phyloP scores from a whole-genome alignment of 2,888 invertebrate species.

The Argyra leucocephala region DNA sequence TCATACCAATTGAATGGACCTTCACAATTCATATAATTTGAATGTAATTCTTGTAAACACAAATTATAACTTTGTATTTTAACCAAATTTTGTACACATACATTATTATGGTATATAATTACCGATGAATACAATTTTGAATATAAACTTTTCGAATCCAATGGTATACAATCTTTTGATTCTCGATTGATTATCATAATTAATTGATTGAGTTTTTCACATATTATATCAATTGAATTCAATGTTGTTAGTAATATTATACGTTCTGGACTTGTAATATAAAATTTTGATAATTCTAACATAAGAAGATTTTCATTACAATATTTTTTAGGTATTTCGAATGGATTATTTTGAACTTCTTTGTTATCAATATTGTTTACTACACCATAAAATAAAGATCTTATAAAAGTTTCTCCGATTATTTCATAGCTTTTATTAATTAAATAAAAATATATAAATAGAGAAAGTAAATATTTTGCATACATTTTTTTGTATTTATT shows the following conservation, averaged over 20 bases:
- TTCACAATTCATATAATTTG: conserved; percentile 47
- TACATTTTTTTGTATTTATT: no score
- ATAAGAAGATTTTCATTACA: conserved; percentile 45
- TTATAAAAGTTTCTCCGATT: not conserved
- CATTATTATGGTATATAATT: conserved; percentile 38
- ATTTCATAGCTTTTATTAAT: not conserved
- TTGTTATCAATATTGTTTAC: not conserved
- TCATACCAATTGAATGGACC: conserved; percentile 50
- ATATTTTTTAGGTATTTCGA: conserved; percentile 9
- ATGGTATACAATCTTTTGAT: conserved; percentile 39
- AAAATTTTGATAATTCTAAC: conserved; percentile 45
- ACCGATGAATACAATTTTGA: conserved; percentile 44
- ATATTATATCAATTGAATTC: conserved; percentile 36
- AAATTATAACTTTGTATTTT: conserved; percentile 36
- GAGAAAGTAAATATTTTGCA: not conserved
- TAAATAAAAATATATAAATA: not conserved
- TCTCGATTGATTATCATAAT: conserved; percentile 40
- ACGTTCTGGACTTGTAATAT: conserved; percentile 48
- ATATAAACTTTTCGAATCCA: conserved; percentile 44
- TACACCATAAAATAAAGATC: not conserved
- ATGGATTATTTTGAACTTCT: not conserved
- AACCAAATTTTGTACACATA: conserved; percentile 35
- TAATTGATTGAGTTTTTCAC: conserved; percentile 30
- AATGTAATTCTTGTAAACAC: conserved; percentile 44
- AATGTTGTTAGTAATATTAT: conserved; percentile 44